These are phyloP conservation scores for Drosophila nr. fundita DNA, from an alignment of 2,888 invertebrate genomes.

Conservation along the genomic window DNA sequence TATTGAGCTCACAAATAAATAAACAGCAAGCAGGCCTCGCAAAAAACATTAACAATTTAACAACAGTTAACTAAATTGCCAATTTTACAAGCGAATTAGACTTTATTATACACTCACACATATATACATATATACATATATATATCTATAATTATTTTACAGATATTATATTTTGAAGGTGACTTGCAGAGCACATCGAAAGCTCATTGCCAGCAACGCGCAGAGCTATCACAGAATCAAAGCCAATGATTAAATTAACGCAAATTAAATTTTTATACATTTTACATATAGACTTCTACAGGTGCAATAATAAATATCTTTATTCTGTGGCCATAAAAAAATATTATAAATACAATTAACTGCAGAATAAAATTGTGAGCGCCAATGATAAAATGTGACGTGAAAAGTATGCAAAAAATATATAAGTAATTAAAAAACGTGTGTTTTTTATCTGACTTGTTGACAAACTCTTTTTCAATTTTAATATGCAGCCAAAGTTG, in stretches of 20 bases:
- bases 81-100: constrained; percentile 9
- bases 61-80: constrained; percentile 34
- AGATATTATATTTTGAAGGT: neutral
- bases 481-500: constrained; percentile 3
- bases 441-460: constrained; percentile 9
- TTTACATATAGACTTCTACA: neutral
- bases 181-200: neutral
- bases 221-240: neutral
- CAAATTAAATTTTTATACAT: neutral
- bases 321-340: neutral
- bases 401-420: neutral
- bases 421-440: constrained; percentile 2
- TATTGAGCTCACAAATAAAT: constrained; percentile 22
- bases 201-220: neutral
- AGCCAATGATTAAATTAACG: neutral
- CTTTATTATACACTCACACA: neutral
- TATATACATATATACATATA: no score
- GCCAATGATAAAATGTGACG: neutral
- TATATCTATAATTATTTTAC: neutral
- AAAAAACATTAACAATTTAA: constrained; percentile 16
- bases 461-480: constrained; percentile 1
- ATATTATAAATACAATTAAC: neutral
- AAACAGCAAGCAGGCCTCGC: constrained; percentile 23
- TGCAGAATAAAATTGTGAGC: neutral
- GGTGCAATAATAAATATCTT: neutral